phyloP scores from a whole-genome alignment of 2,797 vertebrate species.

The Natrix natrix region DNA sequence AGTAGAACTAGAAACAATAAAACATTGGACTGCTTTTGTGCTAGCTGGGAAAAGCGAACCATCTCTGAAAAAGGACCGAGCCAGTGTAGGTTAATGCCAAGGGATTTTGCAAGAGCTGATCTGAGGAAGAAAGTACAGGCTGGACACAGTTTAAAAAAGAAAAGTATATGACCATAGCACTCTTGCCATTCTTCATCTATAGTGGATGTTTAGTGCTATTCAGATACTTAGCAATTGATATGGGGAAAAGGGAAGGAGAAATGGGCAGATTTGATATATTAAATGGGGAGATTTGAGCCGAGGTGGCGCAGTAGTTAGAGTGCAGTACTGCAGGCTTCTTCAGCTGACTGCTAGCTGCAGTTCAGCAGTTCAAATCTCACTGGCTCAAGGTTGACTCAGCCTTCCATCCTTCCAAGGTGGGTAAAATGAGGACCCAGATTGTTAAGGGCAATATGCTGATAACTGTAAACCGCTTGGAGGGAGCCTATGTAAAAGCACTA shows the following conservation, averaged over 20 bases:
- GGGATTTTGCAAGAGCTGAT: not conserved
- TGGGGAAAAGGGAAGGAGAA: not conserved
- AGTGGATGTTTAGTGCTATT: not conserved
- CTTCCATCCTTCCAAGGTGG: too few species aligned
- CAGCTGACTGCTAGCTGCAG: too few species aligned
- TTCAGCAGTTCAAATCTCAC: too few species aligned
- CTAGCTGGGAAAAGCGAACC: not conserved
- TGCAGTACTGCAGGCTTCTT: too few species aligned
- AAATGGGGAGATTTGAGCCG: too few species aligned
- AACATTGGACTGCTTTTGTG: not conserved
- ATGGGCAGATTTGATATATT: not conserved
- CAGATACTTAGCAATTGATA: not conserved
- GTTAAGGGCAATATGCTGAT: too few species aligned
- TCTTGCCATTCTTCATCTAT: not conserved
- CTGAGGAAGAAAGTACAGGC: not conserved
- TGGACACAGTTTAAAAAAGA: not conserved
- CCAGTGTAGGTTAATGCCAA: not conserved
- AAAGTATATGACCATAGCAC: not conserved
- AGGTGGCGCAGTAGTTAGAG: too few species aligned
- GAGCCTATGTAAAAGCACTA: too few species aligned
- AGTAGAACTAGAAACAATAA: not conserved
- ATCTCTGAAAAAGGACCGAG: not conserved
- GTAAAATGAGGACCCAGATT: too few species aligned
- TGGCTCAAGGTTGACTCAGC: too few species aligned
- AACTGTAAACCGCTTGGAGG: too few species aligned